These are phyloP conservation scores for Catagonus wagneri DNA, from an alignment of 2,113 vertebrate genomes.

Conservation along the genomic window DNA sequence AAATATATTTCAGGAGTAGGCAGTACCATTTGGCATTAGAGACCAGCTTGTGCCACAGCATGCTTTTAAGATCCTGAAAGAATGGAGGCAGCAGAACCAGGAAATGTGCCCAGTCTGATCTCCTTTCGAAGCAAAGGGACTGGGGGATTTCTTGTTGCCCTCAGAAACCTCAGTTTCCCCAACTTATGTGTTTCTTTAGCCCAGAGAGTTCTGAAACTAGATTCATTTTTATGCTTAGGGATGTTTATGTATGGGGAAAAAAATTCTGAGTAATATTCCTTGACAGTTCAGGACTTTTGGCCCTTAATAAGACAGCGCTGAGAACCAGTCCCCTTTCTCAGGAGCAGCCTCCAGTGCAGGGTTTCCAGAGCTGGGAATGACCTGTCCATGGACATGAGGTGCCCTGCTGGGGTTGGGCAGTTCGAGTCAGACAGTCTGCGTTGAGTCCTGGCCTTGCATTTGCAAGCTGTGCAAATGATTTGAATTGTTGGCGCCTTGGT, in stretches of 20 bases:
- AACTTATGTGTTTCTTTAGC: not conserved
- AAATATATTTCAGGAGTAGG: not conserved
- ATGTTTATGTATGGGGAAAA: not conserved
- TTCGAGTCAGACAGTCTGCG: not conserved
- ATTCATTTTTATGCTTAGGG: not conserved
- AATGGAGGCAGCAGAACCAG: not conserved
- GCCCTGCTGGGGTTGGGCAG: not conserved
- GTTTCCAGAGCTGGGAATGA: not conserved
- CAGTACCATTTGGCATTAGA: not conserved
- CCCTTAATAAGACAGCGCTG: not conserved
- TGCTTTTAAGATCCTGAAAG: too few species aligned
- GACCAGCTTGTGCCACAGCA: not conserved
- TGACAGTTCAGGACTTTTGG: not conserved
- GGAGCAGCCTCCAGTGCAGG: not conserved
- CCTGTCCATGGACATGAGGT: not conserved
- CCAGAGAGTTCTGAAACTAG: not conserved
- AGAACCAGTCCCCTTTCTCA: not conserved
- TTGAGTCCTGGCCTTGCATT: not conserved
- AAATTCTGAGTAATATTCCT: not conserved
- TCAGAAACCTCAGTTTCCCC: not conserved
- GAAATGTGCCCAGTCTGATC: not conserved
- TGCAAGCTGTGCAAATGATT: not conserved
- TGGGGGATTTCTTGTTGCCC: not conserved
- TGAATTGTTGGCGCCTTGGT: not conserved
- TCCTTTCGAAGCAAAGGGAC: not conserved